Percentiles rank a stretch among this genome's conserved stretches.
Conservation (phyloP, 2,113 vertebrate species). For the Telmatochromis brichardi region DNA sequence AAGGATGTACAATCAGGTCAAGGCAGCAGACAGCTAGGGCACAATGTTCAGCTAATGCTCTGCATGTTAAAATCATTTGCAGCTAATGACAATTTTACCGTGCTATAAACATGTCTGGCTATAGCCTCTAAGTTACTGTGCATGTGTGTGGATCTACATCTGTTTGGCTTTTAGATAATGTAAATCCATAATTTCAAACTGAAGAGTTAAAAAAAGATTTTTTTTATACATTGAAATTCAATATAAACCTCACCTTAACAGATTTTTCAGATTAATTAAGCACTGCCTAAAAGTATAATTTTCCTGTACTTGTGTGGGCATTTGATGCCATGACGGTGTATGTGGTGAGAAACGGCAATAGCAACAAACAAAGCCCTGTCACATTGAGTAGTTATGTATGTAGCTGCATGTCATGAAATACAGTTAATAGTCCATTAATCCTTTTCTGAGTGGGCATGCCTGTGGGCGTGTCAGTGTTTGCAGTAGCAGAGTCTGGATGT, state of each 20-base stretch:
- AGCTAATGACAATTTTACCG: neutral
- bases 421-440: neutral
- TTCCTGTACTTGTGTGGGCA: neutral
- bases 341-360: neutral
- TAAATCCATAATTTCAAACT: neutral
- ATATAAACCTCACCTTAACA: neutral
- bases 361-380: neutral
- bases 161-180: neutral
- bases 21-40: neutral
- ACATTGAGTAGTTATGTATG: neutral
- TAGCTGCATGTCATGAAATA: neutral
- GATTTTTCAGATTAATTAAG: neutral
- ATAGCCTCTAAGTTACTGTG: neutral
- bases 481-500: neutral
- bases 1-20: slow-evolving; percentile 38
- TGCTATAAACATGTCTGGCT: neutral
- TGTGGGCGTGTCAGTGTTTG: neutral
- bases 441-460: neutral
- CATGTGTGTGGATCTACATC: neutral
- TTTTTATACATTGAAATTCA: neutral
- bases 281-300: neutral
- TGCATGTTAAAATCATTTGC: neutral
- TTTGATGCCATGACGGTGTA: neutral
- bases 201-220: neutral
- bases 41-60: neutral